Base-by-base conservation (phyloP, 2,888 invertebrate genomes). In the Ptilodon capucinus region DNA sequence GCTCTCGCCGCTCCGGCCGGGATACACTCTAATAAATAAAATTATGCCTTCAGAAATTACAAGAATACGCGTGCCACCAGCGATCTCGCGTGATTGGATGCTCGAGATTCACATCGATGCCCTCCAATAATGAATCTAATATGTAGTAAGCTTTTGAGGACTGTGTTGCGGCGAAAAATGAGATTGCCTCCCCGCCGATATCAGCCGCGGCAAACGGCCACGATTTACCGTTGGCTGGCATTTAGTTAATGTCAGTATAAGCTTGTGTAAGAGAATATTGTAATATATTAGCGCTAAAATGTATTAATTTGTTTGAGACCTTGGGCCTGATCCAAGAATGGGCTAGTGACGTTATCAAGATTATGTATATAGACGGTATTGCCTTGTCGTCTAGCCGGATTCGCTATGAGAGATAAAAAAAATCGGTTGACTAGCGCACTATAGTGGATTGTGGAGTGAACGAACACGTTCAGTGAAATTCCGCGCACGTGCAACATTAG, bases 31-130 rank as follows among this genome's bases (percentile, higher is more conserved):
- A 90, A 91, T 90, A 91, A 90, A 91, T 90, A 90, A 90, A 90
- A 91, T 91, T 90, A 91, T 90, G 84, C 86, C 84, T n/a, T 79
- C 84, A 84, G 88, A 90, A 91, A 91, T 91, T 90, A 91, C 91
- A 89, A 90, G 87, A 89, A 90, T 84, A 86, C 87, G 86, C 81
- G 79, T 76, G 74, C 76, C 74, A 71, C 75, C 76, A 82, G 76
- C 79, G 76, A 81, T 84, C 83, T 77, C 81, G 76, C 76, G 86
- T 86, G 88, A 90, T 90, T 90, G 90, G 90, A 87, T 86, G 79
- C 71, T 80, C 76, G 78, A 82, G 83, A 80, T 86, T 86, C 81
- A 76, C 86, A 84, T 87, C 84, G 85, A 87, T 87, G 85, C 84
- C 81, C 73, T 76, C 74, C 79, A 74, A 83, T 86, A 88, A 87